Conservation (phyloP, 2,888 invertebrate genomes). For the Cantharis lateralis region DNA sequence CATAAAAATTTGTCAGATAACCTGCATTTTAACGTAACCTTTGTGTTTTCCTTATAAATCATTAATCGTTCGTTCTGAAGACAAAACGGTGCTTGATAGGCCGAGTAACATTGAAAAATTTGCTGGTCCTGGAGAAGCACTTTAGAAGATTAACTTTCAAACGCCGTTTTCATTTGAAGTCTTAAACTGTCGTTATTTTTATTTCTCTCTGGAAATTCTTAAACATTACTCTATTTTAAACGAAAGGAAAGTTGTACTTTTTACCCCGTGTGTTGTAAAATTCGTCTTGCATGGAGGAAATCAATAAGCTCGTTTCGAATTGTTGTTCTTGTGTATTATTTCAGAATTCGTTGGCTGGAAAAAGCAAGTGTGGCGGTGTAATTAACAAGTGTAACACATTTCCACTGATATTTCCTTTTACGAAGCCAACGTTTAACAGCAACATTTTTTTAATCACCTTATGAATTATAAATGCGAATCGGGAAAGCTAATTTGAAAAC, state of each 20-base stretch:
- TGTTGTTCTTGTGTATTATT: not conserved
- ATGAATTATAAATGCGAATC: not conserved
- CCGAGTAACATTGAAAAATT: conserved; percentile 27
- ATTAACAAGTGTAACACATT: not conserved
- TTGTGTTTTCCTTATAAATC: not conserved
- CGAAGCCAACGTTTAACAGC: not conserved
- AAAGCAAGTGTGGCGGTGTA: not conserved
- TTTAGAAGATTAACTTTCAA: conserved; percentile 27
- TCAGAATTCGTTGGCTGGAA: not conserved
- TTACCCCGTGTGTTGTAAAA: not conserved
- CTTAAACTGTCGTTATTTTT: conserved; percentile 27
- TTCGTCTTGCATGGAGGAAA: not conserved
- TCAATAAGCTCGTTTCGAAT: not conserved
- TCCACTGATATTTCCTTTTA: not conserved
- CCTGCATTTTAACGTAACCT: not conserved
- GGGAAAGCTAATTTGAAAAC: not conserved
- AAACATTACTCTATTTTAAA: conserved; percentile 3
- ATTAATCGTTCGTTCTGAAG: conserved; percentile 17
- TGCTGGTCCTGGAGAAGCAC: conserved; percentile 22
- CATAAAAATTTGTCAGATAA: not conserved
- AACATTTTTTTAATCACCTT: not conserved
- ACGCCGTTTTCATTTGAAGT: conserved; percentile 24
- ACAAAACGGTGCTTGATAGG: conserved; percentile 22
- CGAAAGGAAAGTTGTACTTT: not conserved
- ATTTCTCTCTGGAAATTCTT: conserved; percentile 20